Evolutionary conservation across 37 sponge, comb jelly and placozoan species (phyloP), one percentile per base, ranked within the genome.

Genomic region (Beroe forskalii): DNA sequence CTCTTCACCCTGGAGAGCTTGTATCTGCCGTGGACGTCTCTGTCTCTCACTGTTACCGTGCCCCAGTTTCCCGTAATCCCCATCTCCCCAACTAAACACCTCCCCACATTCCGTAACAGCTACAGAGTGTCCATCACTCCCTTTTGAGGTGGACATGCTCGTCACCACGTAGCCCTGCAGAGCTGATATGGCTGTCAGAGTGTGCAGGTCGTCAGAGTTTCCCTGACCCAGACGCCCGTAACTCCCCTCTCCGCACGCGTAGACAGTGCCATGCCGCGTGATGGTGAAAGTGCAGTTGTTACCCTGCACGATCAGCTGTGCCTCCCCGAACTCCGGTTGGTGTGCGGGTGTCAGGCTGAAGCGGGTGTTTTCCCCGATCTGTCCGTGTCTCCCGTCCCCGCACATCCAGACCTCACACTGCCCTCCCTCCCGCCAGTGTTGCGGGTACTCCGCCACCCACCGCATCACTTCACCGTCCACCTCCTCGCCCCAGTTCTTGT

Each of bases 71-170:
- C 97, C 94, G 24, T 30, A 62, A 63, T 63, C 62, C 92, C 95
- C 95, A 89, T 97, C 97, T 17, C 97, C 97, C 97, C 97, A 97
- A 91, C 94, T 95, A 89, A 94, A 95, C 19, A 95, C 94, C 24
- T 67, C 35, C 23, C 97, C 97, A 20, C 92, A 67, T 14, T 44
- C 38, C 62, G 93, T 93, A 22, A 97, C 76, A 19, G 94, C 95
- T 0, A 95, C 42, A 42, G 92, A 90, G 92, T 97, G 95, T 0
- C 97, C 95, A 92, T 95, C 95, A 17, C 92, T 91, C 62, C 95
- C 94, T 38, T 90, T 64, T 0, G 97, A 95, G 12, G 92, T n/a
- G n/a, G n/a, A 91, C 6, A 91, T 80, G 14, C 95, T 76, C 42
- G n/a, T 89, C 8, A 80, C 55, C 28, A 80, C 40, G 48, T 43